Percentiles rank a stretch among this genome's conserved stretches.
phyloP scores from a whole-genome alignment of 2,113 vertebrate genomes.

The Oceanites oceanicus region DNA sequence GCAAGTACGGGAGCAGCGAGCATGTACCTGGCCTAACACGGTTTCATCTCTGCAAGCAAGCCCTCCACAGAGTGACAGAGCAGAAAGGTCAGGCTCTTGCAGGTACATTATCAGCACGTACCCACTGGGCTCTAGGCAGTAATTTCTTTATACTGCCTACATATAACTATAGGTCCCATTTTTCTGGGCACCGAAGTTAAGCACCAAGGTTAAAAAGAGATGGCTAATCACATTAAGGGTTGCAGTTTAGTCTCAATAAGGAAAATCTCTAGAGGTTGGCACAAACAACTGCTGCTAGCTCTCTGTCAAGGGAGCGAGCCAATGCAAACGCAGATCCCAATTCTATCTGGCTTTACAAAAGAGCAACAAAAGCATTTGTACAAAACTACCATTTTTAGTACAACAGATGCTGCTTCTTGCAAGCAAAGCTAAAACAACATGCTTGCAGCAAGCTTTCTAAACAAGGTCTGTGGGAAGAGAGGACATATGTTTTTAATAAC shows the following conservation, averaged over 20 bases:
- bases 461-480: slow-evolving; percentile 53
- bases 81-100: neutral
- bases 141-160: neutral
- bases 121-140: neutral
- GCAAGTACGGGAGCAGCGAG: neutral
- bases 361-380: slow-evolving; percentile 30
- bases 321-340: neutral
- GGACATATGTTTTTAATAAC: slow-evolving; percentile 62
- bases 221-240: neutral
- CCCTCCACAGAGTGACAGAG: neutral
- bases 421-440: slow-evolving; percentile 38
- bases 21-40: rapidly evolving
- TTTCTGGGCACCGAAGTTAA: neutral
- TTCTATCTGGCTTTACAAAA: neutral
- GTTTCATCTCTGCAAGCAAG: neutral
- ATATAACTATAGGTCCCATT: neutral
- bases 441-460: slow-evolving; percentile 17
- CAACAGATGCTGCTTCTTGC: slow-evolving; percentile 28
- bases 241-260: neutral
- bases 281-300: neutral
- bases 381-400: slow-evolving; percentile 14
- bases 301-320: neutral
- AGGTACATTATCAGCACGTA: rapidly evolving
- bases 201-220: neutral
- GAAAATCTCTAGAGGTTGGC: neutral